phyloP scores from a whole-genome alignment of 2,797 vertebrate species.

The Ceryle rudis region DNA sequence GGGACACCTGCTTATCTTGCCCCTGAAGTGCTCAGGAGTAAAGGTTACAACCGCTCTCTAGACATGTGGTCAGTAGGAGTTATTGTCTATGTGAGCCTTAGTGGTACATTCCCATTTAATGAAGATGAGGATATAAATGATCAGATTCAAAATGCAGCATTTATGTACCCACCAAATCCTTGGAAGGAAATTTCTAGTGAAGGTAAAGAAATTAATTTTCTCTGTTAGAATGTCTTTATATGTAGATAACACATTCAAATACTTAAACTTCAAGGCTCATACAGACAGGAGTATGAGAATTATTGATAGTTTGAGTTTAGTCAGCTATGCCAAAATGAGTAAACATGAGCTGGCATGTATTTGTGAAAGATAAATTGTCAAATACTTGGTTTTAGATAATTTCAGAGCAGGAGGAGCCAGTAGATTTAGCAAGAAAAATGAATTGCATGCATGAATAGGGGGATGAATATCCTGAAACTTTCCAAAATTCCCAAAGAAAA shows the following conservation, averaged over 20 bases:
- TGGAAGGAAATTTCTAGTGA: slow-evolving; percentile 97
- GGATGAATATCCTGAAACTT: background rate
- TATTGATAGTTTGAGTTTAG: background rate
- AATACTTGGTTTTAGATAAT: background rate
- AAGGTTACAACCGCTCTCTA: slow-evolving; percentile 96
- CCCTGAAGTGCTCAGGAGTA: slow-evolving; percentile 95
- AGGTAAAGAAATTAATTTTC: slow-evolving; percentile 78
- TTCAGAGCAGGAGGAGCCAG: background rate
- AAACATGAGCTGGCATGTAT: background rate
- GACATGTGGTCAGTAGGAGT: slow-evolving; percentile 99
- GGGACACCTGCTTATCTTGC: slow-evolving; percentile 96
- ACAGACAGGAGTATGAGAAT: background rate
- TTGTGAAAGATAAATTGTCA: background rate
- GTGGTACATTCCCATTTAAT: slow-evolving; percentile 97
- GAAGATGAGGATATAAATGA: slow-evolving; percentile 98
- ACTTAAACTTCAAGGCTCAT: background rate
- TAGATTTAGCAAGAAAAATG: background rate
- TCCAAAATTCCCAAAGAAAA: background rate
- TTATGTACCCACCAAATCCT: slow-evolving; percentile 96
- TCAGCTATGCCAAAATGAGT: background rate
- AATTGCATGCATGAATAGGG: background rate
- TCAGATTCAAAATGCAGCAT: slow-evolving; percentile 97
- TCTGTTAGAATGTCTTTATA: background rate
- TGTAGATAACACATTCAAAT: background rate
- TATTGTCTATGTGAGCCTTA: slow-evolving; percentile 96